Evolutionary conservation across 2,113 vertebrate genomes (phyloP).

Genomic region (Fukomys damarensis): DNA sequence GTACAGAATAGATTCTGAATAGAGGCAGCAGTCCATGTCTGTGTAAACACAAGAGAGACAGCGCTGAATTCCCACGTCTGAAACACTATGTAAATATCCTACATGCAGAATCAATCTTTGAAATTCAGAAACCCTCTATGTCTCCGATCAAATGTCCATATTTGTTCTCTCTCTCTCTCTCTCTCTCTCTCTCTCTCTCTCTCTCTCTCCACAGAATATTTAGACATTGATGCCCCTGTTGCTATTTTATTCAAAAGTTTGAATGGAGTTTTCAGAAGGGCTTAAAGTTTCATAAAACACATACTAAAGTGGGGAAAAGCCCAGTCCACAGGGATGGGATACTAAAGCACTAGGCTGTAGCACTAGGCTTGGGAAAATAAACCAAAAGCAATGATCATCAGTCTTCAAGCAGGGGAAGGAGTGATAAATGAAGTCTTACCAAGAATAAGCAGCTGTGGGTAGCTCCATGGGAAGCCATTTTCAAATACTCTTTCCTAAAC

Average conservation of each 20-base stretch:
- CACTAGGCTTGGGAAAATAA: not conserved
- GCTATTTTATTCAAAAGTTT: not conserved
- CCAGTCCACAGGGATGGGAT: not conserved
- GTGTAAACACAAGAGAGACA: not conserved
- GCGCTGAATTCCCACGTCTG: not conserved
- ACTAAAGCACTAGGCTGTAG: not conserved
- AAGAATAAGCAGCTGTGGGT: not conserved
- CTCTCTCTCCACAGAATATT: not conserved
- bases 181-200: not conserved
- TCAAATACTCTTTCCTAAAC: not conserved
- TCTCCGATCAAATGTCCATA: not conserved
- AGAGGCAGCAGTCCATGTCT: not conserved
- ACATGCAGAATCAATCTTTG: not conserved
- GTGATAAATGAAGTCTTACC: not conserved
- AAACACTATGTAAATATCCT: not conserved
- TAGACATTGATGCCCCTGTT: not conserved
- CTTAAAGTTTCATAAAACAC: constrained; percentile 19
- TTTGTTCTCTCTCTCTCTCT: not conserved
- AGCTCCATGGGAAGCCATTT: not conserved
- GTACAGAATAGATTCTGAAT: not conserved
- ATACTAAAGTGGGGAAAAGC: not conserved
- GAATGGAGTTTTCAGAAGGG: not conserved
- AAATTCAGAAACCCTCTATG: not conserved
- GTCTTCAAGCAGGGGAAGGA: not conserved
- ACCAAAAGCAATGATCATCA: not conserved